Base-by-base conservation (phyloP, 1,140 invertebrate species). In the Bombus cullumanus region DNA sequence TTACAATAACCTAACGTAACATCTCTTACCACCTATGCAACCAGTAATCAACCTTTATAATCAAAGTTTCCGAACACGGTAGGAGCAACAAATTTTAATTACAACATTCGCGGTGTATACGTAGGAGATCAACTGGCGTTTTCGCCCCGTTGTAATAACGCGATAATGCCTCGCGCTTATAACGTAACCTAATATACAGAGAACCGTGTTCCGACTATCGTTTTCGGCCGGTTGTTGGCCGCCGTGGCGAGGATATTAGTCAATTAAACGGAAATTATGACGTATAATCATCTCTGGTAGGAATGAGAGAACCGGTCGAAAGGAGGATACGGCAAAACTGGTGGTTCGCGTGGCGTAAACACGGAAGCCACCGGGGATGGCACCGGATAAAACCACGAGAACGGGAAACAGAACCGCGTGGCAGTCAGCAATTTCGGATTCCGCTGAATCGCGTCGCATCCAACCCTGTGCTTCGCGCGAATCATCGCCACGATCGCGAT, bases 261-360 rank as follows among this genome's bases (percentile, higher is more conserved):
- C 72, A 53, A 76, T 76, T 83, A 66, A 57, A n/a, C 57, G 57
- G 81, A 75, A 82, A 75, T 74, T 75, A 39, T 82, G 81, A 83
- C 53, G 81, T 39, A 53, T 39, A 47, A 68, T 68, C 81, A 41
- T 82, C 59, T 47, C 34, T 9, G 22, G 80, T 22, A 18, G 12
- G 13, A 9, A 53, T 15, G 31, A 18, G 28, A 4, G 47, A 10
- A 1, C 1, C 1, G 15, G n/a, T 10, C 13, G 12, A 47, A 43
- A 22, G 71, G 28, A 72, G 47, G 66, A 41, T 75, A 34, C 3
- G 25, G 18, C 25, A 13, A 66, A 37, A 37, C n/a, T n/a, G 74
- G 57, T 59, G 34, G 53, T n/a, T 62, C 25, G n/a, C 57, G 79
- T 47, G 6, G n/a, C 41, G 18, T 47, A 47, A 39, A 57, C 66